Evolutionary conservation across 2,113 vertebrate species (phyloP).

Genomic region (Prietella phreatophila): DNA sequence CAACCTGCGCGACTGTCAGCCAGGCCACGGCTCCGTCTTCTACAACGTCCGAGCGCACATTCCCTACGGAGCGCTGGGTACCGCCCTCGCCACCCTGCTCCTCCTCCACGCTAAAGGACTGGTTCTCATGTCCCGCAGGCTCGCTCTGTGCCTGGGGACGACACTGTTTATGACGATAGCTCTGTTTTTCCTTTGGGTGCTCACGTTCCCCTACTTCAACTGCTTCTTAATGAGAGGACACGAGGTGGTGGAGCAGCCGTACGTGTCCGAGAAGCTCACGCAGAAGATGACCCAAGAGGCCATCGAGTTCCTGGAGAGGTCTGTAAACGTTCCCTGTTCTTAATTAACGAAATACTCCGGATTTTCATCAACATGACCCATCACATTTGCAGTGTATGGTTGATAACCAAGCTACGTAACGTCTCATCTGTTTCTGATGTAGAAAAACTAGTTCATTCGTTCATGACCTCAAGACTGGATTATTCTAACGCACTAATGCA

Average conservation of each 20-base stretch:
- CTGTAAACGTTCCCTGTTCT: background rate
- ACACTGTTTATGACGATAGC: background rate
- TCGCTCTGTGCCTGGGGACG: constrained; percentile 49
- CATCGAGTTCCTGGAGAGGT: constrained; percentile 75
- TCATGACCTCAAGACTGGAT: too few species aligned
- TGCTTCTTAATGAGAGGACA: constrained; percentile 81
- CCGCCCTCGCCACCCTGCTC: constrained; percentile 53
- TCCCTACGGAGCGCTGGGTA: constrained; percentile 47
- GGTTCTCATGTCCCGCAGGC: constrained; percentile 43
- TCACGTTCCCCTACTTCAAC: constrained; percentile 75
- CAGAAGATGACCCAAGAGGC: constrained; percentile 79
- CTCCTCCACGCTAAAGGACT: constrained; percentile 58
- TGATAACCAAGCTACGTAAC: background rate
- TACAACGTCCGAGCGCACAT: constrained; percentile 35
- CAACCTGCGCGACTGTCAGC: constrained; percentile 84
- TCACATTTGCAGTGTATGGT: background rate
- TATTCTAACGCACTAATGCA: too few species aligned
- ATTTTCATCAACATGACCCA: background rate
- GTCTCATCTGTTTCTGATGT: too few species aligned
- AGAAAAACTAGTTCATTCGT: too few species aligned
- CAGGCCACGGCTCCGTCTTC: constrained; percentile 75
- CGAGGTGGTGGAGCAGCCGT: constrained; percentile 78
- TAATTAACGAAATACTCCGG: background rate
- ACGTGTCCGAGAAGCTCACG: constrained; percentile 77
- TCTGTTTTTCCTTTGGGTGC: constrained; percentile 60